Percentiles rank a stretch among this genome's conserved stretches.
These are phyloP conservation scores for Pomacea maculata DNA, from an alignment of 1,140 invertebrate species.

Conservation along the genomic window DNA sequence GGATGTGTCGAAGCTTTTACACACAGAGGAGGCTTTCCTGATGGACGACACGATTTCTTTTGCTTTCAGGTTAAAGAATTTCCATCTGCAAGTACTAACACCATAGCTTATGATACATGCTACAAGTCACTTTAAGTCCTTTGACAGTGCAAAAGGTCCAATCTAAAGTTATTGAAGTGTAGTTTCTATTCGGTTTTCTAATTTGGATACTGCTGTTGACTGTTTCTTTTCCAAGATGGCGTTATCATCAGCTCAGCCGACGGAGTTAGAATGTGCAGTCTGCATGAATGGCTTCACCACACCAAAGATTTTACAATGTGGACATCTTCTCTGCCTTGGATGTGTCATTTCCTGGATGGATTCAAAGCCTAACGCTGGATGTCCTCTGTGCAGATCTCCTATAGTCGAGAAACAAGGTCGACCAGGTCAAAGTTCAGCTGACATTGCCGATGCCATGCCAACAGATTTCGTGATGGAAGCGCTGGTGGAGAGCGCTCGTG, in stretches of 20 bases:
- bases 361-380: not conserved
- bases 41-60: no score
- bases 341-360: conserved; percentile 2
- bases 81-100: no score
- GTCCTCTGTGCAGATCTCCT: not conserved
- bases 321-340: not conserved
- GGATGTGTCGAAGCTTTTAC: no score
- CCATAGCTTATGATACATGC: no score
- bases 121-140: no score
- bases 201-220: no score
- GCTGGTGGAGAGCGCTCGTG: not conserved
- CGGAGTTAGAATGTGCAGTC: not conserved
- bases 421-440: no score
- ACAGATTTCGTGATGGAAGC: conserved; percentile 1
- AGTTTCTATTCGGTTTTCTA: no score
- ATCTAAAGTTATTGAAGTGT: no score
- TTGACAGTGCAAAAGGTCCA: no score
- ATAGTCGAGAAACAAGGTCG: not conserved
- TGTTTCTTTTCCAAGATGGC: not conserved
- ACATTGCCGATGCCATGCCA: not conserved
- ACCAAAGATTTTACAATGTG: conserved; percentile 5
- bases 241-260: not conserved
- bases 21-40: no score
- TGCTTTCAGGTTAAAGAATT: no score
- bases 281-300: not conserved